Evolutionary conservation across 2,797 vertebrate genomes (phyloP), one percentile per base, ranked within the genome.

Genomic region (Brachyalestes nurse): DNA sequence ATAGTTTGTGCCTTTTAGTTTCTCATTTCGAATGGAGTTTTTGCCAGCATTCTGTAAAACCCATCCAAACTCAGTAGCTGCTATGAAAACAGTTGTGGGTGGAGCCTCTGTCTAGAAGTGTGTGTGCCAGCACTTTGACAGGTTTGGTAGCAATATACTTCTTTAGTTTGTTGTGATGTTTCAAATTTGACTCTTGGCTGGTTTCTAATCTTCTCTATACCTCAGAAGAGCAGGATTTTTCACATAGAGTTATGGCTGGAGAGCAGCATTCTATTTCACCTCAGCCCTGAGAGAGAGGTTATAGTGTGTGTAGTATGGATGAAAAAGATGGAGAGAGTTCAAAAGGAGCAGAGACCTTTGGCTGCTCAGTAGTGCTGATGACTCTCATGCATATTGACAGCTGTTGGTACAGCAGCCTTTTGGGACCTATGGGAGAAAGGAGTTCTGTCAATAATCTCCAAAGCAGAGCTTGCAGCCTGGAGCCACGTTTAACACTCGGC

Each of bases 321-420:
- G 14, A 9, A 17, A 57, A 9, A 55, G 28, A 28, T 17, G 55
- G n/a, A 5, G 47, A 51, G 65, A 34, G 34, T 34, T 34, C 34
- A 34, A 4, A 34, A 69, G 40, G 38, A 25, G 45, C 5, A 23
- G 23, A 53, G 69, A 53, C 28, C 5, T 71, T 23, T 71, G 62
- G 28, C 16, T 40, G 25, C 21, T 49, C 21, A n/a, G 0, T 34
- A 42, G 60, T 45, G 17, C 28, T 58, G 40, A 9, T 38, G 9
- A 47, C 9, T 66, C 38, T 80, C 53, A 42, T 47, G 40, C 14
- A 10, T 69, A 80, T 69, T 61, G 72, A 61, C n/a, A 12, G 64
- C 25, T 69, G n/a, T 58, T 49, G 19, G 5, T 51, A 7, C 40
- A 57, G 53, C 42, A 53, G 5, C 19, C 40, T 3, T 19, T 40